Base-by-base conservation (phyloP, 1,140 invertebrate genomes). In the Neoseiulus cucumeris region DNA sequence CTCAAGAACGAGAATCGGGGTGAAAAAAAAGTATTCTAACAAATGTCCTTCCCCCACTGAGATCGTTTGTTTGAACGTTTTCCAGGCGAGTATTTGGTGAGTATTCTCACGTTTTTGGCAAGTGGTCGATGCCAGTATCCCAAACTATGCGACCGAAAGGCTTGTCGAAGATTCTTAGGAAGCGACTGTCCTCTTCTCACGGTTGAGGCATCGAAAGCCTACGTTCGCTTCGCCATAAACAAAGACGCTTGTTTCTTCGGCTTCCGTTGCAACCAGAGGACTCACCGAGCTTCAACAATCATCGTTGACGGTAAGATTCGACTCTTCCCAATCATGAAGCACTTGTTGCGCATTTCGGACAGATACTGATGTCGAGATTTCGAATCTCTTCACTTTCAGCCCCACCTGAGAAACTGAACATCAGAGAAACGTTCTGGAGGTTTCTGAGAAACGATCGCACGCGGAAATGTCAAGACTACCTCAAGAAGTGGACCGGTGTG, bases 181-280 rank as follows among this genome's bases (percentile, higher is more conserved):
- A 59, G 51, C 33, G 51, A 59, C 51, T 59, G 51, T 59, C 51
- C 51, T 17, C 22, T 59, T 4, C 51, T 59, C 25, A 59, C 51
- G 17, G 51, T 59, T 1, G 51, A 59, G 22, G 51, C 51, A 2
- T 25, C 51, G 25, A 59, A 59, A 25, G 51, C 51, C 14, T 59
- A 59, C 51, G 51, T 59, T 59, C 51, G 51, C 22, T 59, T 59
- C 33, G 51, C 51, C 22, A 59, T 59, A 12, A 59, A 59, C 9
- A 59, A 59, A 20, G 51, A 59, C 22, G 51, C 51, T 17, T 59
- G 51, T 33, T 59, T 59, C 51, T 25, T 59, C 25, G 51, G 51
- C 9, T 59, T 59, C 51, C 51, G 51, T 20, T 59, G 51, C 22
- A 33, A 59, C 51, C 51, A 59, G 22, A 59, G 22, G 22, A 33